Evolutionary conservation across 2,888 invertebrate genomes (phyloP).

Genomic region (Cantharis rustica): DNA sequence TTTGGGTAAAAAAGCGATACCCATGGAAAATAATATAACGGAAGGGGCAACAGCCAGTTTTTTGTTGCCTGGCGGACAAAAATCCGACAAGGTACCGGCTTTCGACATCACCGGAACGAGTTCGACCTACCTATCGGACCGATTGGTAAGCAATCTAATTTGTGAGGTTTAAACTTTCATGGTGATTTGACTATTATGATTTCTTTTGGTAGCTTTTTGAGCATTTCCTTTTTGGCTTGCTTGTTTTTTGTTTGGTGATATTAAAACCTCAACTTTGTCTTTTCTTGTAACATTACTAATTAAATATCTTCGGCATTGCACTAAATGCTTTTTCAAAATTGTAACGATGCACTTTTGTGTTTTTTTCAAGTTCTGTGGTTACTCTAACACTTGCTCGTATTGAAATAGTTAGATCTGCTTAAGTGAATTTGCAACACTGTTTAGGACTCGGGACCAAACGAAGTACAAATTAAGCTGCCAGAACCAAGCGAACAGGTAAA

Average conservation of each 20-base stretch:
- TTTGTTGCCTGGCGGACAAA: slow-evolving; percentile 73
- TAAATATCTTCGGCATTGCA: slow-evolving; percentile 5
- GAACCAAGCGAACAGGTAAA: slow-evolving; percentile 38
- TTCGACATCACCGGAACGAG: slow-evolving; percentile 21
- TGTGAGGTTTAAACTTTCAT: neutral
- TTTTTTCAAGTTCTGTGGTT: slow-evolving; percentile 4
- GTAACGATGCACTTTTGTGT: slow-evolving; percentile 4
- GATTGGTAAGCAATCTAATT: slow-evolving; percentile 12
- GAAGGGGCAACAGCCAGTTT: slow-evolving; percentile 90
- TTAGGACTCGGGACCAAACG: slow-evolving; percentile 49
- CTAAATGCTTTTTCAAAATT: slow-evolving; percentile 6
- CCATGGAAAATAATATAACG: slow-evolving; percentile 63
- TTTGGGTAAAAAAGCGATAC: slow-evolving; percentile 85
- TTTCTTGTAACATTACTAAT: neutral
- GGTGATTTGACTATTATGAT: neutral
- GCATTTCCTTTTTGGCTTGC: slow-evolving; percentile 7
- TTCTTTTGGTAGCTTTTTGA: slow-evolving; percentile 24
- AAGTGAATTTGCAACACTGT: slow-evolving; percentile 38
- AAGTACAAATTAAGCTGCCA: slow-evolving; percentile 46
- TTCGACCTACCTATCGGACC: slow-evolving; percentile 15
- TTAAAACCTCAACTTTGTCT: neutral
- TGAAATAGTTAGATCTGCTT: slow-evolving; percentile 27
- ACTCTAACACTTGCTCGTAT: slow-evolving; percentile 20
- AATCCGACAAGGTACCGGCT: slow-evolving; percentile 20
- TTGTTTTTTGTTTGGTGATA: neutral